Percentiles rank a stretch among this genome's conserved stretches.
Conservation (phyloP, 2,888 invertebrate species). For the Pimpla rufipes region DNA sequence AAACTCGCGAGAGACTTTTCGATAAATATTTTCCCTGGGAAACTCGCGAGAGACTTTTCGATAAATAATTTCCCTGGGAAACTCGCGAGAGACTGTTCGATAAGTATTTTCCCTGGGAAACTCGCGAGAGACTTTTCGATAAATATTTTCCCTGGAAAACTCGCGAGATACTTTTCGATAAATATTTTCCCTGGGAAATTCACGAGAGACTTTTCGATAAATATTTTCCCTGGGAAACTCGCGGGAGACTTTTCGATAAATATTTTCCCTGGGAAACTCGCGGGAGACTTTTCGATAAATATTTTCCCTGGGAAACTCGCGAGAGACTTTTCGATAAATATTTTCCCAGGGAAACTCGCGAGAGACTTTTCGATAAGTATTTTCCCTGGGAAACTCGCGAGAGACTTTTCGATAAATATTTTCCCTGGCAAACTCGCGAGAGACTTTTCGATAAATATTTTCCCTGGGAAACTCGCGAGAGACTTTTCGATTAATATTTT, state of each 20-base stretch:
- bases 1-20: slow-evolving; percentile 18
- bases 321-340: slow-evolving; percentile 43
- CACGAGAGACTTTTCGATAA: slow-evolving; percentile 36
- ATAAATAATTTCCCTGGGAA: slow-evolving; percentile 44
- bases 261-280: slow-evolving; percentile 27
- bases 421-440: slow-evolving; percentile 16
- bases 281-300: slow-evolving; percentile 43
- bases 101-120: slow-evolving; percentile 43
- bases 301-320: slow-evolving; percentile 24
- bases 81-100: slow-evolving; percentile 23
- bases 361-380: slow-evolving; percentile 43
- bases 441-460: slow-evolving; percentile 46
- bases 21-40: slow-evolving; percentile 46
- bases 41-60: slow-evolving; percentile 19
- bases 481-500: slow-evolving; percentile 48
- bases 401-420: slow-evolving; percentile 47
- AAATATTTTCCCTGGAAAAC: slow-evolving; percentile 40
- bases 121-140: slow-evolving; percentile 25
- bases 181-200: slow-evolving; percentile 37
- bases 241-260: slow-evolving; percentile 41
- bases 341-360: slow-evolving; percentile 22
- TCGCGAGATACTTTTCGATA: slow-evolving; percentile 30
- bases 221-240: slow-evolving; percentile 33
- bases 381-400: slow-evolving; percentile 21
- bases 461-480: no score